Evolutionary conservation across 2,113 vertebrate genomes (phyloP), one percentile per base, ranked within the genome.

Genomic region (Apodemus speciosus): DNA sequence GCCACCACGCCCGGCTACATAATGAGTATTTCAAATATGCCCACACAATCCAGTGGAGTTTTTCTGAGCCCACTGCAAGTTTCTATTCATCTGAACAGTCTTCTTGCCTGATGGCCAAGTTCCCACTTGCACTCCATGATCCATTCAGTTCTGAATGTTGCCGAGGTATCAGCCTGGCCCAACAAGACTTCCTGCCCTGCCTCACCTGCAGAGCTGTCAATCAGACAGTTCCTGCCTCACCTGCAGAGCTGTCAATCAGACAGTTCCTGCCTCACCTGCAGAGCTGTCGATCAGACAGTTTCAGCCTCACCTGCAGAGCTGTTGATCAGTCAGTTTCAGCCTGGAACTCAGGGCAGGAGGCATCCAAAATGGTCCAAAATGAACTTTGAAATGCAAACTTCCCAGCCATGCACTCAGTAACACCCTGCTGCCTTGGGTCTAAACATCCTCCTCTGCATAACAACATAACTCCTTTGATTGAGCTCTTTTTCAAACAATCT

Each of bases 361-460:
- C 66, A 32, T 66, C 79, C 43, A 75, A 71, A 93, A 93, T 80
- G 4, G n/a, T 85, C 93, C 71, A 89, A 84, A 60, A 71, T n/a
- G 77, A 93, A 90, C 68, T 95, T 91, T 87, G 64, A 88, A 40
- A 79, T 56, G 46, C 68, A 68, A 85, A 90, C 60, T 85, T 76
- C 58, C 77, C 66, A 30, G 46, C 71, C 69, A 46, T 73, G 60
- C 35, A 91, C 75, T 91, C 60, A 73, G 27, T 53, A 85, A 88
- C 87, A 77, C 94, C 69, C 77, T 89, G 68, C 69, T 80, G 62
- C 58, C 93, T 81, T 60, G 60, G 23, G n/a, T 71, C 83, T 72
- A 43, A 81, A 58, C 62, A 25, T 92, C 62, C n/a, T 91, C 53
- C 86, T 92, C 16, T 81, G 77, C 43, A 46, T 46, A 46, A 46